Percentiles rank a stretch among this genome's conserved stretches.
These are phyloP conservation scores for Pseudoatta argentina DNA, from an alignment of 1,140 invertebrate genomes.

Conservation along the genomic window DNA sequence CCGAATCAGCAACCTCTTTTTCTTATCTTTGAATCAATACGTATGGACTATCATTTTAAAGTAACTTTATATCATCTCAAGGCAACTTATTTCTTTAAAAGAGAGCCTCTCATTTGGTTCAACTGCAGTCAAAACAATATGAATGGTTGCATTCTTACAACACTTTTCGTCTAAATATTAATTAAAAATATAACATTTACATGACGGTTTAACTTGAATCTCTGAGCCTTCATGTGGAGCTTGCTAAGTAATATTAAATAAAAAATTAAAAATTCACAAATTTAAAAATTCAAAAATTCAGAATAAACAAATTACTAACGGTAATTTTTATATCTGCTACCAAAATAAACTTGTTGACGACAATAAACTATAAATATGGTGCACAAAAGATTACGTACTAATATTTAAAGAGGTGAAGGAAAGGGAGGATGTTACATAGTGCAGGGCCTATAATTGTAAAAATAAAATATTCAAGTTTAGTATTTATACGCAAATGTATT, in stretches of 20 bases:
- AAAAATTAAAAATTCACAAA: not conserved
- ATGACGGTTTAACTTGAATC: not conserved
- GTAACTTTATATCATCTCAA: not conserved
- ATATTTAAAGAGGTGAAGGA: not conserved
- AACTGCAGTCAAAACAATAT: not conserved
- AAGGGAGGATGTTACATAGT: slow-evolving; percentile 23
- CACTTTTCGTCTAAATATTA: not conserved
- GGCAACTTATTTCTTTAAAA: not conserved
- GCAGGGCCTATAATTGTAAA: slow-evolving; percentile 49
- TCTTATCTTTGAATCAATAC: slow-evolving; percentile 72
- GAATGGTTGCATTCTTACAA: not conserved
- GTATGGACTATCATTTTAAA: not conserved
- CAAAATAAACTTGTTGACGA: not conserved
- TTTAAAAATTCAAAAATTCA: too few relatives aligned
- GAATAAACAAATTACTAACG: not conserved
- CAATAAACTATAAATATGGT: not conserved
- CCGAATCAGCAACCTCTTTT: slow-evolving; percentile 74
- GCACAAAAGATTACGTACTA: not conserved
- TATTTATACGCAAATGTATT: slow-evolving; percentile 69
- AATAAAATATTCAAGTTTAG: slow-evolving; percentile 67
- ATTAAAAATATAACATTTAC: slow-evolving; percentile 1
- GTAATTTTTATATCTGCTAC: not conserved
- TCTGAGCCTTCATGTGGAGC: not conserved
- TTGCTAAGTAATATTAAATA: not conserved
- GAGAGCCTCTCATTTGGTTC: not conserved